Base-by-base conservation (phyloP, 2,113 vertebrate genomes). In the Petroica traversi region DNA sequence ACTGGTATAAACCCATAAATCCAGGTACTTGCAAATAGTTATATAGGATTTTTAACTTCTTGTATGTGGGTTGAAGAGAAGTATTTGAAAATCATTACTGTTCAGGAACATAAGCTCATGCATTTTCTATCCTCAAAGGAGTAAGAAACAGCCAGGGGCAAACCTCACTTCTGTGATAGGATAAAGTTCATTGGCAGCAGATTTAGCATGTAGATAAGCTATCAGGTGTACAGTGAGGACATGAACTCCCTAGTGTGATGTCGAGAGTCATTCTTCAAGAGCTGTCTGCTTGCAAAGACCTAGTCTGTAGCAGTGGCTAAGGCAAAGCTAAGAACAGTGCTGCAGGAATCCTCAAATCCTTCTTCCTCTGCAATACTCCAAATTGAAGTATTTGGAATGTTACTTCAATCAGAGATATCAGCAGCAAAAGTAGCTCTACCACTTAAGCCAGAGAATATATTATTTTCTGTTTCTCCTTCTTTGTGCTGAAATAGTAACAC, bases 11-110 rank as follows among this genome's bases (percentile, higher is more conserved):
- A 89, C 17, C 63, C 40, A 9, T n/a, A 95, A 80, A 41, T 83
- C 79, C 57, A 94, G 58, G 62, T 94, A 93, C 86, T 95, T 97
- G 61, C 55, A 93, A 81, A 89, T 64, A 74, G 29, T 40, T 69
- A 63, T 34, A 64, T 9, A 67, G 67, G 63, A 86, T 66, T 92
- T 94, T 83, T 62, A 77, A 80, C 51, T 90, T 92, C 20, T 40
- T 29, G 19, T 77, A 62, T 67, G 51, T 71, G 19, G 67, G 51
- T 22, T 79, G 38, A 73, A 85, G 49, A 91, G n/a, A 73, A 36
- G 31, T 38, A 63, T 83, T 83, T 93, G 26, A 77, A 96, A 95
- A 90, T 77, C n/a, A 49, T 92, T 93, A 74, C 41, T 71, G 23
- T 48, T 63, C 20, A 29, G 82, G 48, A 71, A 20, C 48, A 64